A percentile compares a stretch with the other conserved stretches of the same genome.
Evolutionary conservation across 2,797 vertebrate species (phyloP).

Genomic region (Mormyrus proboscirostris): DNA sequence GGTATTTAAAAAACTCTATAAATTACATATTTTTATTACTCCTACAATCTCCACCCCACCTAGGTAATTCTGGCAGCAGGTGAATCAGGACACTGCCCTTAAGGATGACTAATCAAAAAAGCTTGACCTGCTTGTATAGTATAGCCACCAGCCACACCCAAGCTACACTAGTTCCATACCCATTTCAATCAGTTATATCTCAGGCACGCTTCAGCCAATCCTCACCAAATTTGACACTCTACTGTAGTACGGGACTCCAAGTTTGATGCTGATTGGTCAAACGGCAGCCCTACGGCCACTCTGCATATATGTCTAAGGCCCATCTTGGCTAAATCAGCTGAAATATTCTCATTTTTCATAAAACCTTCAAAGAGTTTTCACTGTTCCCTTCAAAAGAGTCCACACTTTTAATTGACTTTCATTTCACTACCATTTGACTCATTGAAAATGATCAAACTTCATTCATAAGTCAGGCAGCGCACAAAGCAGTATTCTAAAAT

Average conservation of each 20-base stretch:
- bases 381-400: not conserved
- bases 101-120: not conserved
- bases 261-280: not conserved
- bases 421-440: not conserved
- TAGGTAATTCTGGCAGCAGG: not conserved
- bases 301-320: not conserved
- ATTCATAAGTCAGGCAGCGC: not conserved
- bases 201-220: not conserved
- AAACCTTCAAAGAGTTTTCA: not conserved
- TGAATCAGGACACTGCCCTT: not conserved
- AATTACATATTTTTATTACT: not conserved
- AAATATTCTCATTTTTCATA: not conserved
- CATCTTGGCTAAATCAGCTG: not conserved
- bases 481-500: not conserved
- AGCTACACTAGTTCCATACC: not conserved
- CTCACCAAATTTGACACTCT: not conserved
- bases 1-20: not conserved
- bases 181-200: not conserved
- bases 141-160: not conserved
- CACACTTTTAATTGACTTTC: not conserved
- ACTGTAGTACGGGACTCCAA: not conserved
- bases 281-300: not conserved
- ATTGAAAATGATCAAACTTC: not conserved
- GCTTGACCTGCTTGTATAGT: not conserved
- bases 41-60: not conserved